Base-by-base conservation (phyloP, 2,113 vertebrate genomes). In the Melospiza georgiana region DNA sequence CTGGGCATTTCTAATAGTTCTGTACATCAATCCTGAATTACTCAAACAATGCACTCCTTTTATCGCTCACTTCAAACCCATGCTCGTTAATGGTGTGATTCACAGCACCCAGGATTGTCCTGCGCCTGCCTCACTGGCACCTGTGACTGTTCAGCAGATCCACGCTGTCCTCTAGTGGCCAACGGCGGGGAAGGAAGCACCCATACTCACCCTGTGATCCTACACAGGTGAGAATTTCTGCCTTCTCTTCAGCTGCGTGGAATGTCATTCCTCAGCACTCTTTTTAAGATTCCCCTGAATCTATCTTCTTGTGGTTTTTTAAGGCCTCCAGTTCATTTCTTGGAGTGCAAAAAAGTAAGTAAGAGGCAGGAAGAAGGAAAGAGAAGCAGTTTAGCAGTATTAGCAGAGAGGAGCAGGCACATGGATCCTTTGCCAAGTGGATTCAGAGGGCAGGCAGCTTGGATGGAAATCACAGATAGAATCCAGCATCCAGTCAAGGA, bases 81-180 rank as follows among this genome's bases (percentile, higher is more conserved):
- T 4, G 39, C 68, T 61, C 35, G 22, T 55, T 72, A 93, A 76
- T 4, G 51, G 67, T 4, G 3, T 44, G 55, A 67, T 61, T 84
- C 66, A 54, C 44, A 84, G 11, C 49, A 67, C 14, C 6, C 66
- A 48, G 59, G 33, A 74, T 66, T 65, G 33, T 59, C 13, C 41
- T 10, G 52, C 11, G 28, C 52, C 18, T 54, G 24, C 51, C 35
- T 59, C 43, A 4, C 5, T 1, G 25, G 46, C 58, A 58, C 19
- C 74, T 41, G 3, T 2, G 35, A 15, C 35, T 37, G 16, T 87
- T 92, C 80, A 35, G 83, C 74, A 73, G 86, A 73, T 72, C 80
- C n/a, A 88, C 41, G 73, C 88, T 92, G 68, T 94, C 96, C 96
- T 96, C 96, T 96, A 95, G 92, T 17, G 96, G 96, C 54, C 68